Evolutionary conservation across 2,888 invertebrate species (phyloP).

Genomic region (Trachelus iudaicus): DNA sequence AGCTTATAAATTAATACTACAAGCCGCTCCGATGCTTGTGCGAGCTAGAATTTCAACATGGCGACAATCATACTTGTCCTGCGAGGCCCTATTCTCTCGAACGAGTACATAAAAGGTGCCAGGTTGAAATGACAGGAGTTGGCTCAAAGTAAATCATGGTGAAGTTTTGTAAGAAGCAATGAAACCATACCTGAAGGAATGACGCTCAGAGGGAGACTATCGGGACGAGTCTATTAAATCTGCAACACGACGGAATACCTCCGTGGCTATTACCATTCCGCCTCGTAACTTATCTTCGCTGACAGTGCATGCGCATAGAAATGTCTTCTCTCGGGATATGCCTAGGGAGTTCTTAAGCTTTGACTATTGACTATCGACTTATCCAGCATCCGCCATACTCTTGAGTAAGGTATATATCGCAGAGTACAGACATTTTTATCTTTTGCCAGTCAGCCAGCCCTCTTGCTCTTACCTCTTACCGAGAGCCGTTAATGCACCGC

Average conservation of each 20-base stretch:
- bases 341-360: slow-evolving; percentile 24
- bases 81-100: neutral
- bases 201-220: slow-evolving; percentile 42
- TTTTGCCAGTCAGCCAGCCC: neutral
- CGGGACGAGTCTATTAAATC: slow-evolving; percentile 57
- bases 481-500: neutral
- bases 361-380: neutral
- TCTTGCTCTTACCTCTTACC: neutral
- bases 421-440: neutral
- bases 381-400: neutral
- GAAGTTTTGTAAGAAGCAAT: neutral
- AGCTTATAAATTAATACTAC: neutral
- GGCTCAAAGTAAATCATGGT: slow-evolving; percentile 10
- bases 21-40: neutral
- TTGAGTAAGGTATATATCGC: neutral
- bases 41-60: neutral
- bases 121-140: slow-evolving; percentile 27
- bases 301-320: slow-evolving; percentile 52
- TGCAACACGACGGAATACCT: slow-evolving; percentile 44
- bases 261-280: slow-evolving; percentile 42
- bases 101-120: neutral
- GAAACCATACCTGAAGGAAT: slow-evolving; percentile 29
- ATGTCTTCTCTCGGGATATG: slow-evolving; percentile 37
- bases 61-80: neutral
- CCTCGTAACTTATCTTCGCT: slow-evolving; percentile 51